Base-by-base conservation (phyloP, 2,888 invertebrate species). In the Chromoteleia sp. region DNA sequence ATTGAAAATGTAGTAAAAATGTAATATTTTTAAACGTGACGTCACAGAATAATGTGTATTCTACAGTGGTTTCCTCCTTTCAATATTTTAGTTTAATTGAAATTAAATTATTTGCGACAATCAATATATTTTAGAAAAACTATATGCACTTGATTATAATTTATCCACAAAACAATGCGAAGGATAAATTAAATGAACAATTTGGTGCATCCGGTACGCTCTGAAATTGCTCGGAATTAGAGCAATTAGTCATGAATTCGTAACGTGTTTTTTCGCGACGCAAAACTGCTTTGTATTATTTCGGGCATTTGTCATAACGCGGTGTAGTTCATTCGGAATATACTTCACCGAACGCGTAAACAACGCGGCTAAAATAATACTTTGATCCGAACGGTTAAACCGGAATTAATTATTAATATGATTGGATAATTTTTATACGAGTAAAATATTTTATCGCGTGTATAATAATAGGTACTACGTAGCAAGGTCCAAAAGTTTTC, bases 221-320 rank as follows among this genome's bases (percentile, higher is more conserved):
- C 21, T 21, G 21, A 70, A 48, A 48, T n/a, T n/a, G 48, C 70
- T 36, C 36, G 54, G 17, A 70, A 70, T 70, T 70, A 54, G 70
- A 70, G 70, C 58, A 70, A 70, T 70, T 70, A 70, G 58, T 70
- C 70, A 70, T 70, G 48, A 58, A 70, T 58, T 70, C 39, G 36
- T 48, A 70, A 70, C 25, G 21, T 48, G 36, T 58, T 70, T 70
- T 70, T 70, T 17, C 45, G 7, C 45, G 48, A 36, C 29, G 29
- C 48, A 25, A 70, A 70, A 70, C 48, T 36, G 39, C 36, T 58
- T 33, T 25, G 30, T 25, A 36, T 52, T 70, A 58, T 58, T 48
- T 58, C 39, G 56, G 36, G 14, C 10, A 25, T 58, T 70, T 58
- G 25, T 58, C 56, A 58, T 54, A 19, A 25, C 41, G 21, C 21